Conservation (phyloP, 2,113 vertebrate species). For the Cnemophilus loriae region DNA sequence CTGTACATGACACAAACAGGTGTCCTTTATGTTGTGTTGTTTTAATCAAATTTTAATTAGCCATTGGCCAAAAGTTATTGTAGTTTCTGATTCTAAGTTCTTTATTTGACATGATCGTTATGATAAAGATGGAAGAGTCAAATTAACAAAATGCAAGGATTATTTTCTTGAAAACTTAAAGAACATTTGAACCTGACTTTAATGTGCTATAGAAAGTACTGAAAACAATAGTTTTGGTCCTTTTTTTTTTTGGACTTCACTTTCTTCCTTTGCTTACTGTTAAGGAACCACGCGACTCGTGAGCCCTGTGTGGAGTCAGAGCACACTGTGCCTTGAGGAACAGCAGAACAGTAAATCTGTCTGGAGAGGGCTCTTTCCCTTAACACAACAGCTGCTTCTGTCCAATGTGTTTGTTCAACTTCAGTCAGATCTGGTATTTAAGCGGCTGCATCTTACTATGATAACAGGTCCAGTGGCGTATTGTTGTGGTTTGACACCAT, state of each 20-base stretch:
- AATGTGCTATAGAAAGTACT: background rate
- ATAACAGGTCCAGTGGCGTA: background rate
- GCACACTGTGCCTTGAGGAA: background rate
- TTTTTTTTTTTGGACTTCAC: background rate
- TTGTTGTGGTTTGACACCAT: background rate
- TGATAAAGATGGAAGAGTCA: background rate
- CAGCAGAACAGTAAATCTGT: background rate
- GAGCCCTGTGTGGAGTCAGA: background rate
- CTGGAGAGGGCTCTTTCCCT: background rate
- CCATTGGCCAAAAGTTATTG: background rate
- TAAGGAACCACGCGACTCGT: rapidly evolving
- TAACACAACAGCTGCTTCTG: background rate
- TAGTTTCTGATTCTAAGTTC: background rate
- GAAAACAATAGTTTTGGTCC: background rate
- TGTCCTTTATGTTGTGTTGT: background rate
- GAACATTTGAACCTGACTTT: background rate
- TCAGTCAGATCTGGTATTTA: background rate
- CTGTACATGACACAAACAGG: background rate
- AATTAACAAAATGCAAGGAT: background rate
- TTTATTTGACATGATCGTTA: background rate
- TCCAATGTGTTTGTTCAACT: background rate
- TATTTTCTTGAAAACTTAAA: background rate
- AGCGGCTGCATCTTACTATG: background rate
- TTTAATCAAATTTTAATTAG: background rate
- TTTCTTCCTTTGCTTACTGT: background rate